A percentile compares a stretch with the other conserved stretches of the same genome.
phyloP scores from a whole-genome alignment of 2,113 vertebrate species.

The Gymnobelideus leadbeateri region DNA sequence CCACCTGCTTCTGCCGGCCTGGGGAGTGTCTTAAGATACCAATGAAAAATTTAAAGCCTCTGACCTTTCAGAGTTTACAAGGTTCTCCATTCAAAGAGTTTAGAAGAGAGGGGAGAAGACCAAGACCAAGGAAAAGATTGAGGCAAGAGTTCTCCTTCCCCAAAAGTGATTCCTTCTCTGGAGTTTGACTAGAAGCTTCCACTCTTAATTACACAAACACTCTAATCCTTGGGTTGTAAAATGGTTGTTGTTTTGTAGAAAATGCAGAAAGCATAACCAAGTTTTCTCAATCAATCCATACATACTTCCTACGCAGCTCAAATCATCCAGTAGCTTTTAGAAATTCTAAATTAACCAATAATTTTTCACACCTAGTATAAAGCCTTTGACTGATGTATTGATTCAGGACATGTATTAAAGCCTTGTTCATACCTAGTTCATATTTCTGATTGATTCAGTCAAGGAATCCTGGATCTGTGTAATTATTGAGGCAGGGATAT shows the following conservation, averaged over 20 bases:
- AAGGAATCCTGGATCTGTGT: not conserved
- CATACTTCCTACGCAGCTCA: not conserved
- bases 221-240: not conserved
- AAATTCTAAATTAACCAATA: not conserved
- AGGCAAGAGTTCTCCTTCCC: not conserved
- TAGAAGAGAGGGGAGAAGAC: not conserved
- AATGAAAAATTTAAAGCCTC: not conserved
- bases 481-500: not conserved
- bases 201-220: not conserved
- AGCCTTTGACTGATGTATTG: not conserved
- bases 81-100: not conserved
- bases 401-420: not conserved
- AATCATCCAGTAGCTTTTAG: not conserved
- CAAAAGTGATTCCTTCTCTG: not conserved
- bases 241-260: not conserved
- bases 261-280: not conserved
- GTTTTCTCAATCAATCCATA: not conserved
- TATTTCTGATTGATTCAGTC: not conserved
- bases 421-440: not conserved
- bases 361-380: not conserved
- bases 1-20: not conserved
- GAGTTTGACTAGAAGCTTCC: not conserved
- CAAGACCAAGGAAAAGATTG: not conserved
- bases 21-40: not conserved
- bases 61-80: not conserved